Evolutionary conservation across 1,140 invertebrate species (phyloP).

Genomic region (Polypedilum vanderplanki): DNA sequence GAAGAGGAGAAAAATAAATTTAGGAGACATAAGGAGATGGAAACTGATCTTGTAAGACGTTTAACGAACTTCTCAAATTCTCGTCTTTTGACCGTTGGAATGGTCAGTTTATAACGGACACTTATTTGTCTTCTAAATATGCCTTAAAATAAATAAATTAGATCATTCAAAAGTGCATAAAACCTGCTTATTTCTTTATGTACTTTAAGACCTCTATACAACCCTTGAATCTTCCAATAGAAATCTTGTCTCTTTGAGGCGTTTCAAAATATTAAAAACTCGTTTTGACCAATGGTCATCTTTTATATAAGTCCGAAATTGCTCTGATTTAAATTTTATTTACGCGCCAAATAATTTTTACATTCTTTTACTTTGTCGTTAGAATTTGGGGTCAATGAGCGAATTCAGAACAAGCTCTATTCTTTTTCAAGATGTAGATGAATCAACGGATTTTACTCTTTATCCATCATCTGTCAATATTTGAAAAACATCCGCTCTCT

Average conservation of each 20-base stretch:
- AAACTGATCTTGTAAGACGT: neutral
- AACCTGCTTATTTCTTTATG: neutral
- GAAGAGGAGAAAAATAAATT: too few species aligned
- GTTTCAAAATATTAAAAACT: neutral
- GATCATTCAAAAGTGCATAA: constrained; percentile 25
- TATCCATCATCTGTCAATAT: constrained; percentile 27
- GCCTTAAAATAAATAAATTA: constrained; percentile 25
- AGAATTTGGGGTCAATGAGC: neutral
- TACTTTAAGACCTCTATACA: too few species aligned
- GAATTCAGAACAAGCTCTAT: neutral
- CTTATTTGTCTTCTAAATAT: neutral
- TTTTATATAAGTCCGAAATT: neutral
- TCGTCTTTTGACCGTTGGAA: neutral
- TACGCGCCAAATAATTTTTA: neutral
- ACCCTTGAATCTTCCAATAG: neutral
- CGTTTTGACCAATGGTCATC: constrained; percentile 24
- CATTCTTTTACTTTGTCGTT: neutral
- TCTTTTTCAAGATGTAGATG: too few species aligned
- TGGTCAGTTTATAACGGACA: neutral
- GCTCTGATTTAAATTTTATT: constrained; percentile 21
- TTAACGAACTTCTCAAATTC: constrained; percentile 1
- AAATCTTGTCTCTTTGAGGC: neutral
- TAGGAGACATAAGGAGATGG: neutral
- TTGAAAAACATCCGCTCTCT: constrained; percentile 4
- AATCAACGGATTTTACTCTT: constrained; percentile 22